phyloP scores from a whole-genome alignment of 2,113 vertebrate species.

The Tragelaphus imberbis region DNA sequence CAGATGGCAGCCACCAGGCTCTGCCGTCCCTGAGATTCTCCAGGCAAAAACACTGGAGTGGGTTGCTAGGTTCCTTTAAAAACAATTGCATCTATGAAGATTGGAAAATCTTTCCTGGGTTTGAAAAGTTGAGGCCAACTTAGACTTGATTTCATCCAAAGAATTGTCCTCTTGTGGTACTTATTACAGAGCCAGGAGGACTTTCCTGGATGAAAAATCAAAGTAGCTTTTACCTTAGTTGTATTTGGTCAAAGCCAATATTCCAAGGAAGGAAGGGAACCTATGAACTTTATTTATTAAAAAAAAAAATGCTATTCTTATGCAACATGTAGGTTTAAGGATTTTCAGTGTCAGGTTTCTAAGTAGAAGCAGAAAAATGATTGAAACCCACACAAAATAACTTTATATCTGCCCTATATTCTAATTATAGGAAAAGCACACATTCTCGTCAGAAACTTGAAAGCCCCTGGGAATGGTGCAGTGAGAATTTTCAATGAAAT shows the following conservation, averaged over 20 bases:
- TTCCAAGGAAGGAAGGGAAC: neutral
- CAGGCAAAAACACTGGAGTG: too few relatives aligned
- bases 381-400: neutral
- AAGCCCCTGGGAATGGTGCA: neutral
- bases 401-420: neutral
- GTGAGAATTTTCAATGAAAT: slow-evolving; percentile 17
- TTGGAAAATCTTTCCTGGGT: neutral
- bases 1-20: too few relatives aligned
- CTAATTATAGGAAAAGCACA: neutral
- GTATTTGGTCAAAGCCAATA: neutral
- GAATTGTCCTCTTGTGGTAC: neutral
- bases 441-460: slow-evolving; percentile 17
- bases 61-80: neutral
- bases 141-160: neutral
- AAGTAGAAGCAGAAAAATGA: neutral
- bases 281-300: neutral
- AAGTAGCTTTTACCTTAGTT: neutral
- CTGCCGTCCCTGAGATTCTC: too few relatives aligned
- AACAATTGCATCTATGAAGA: neutral
- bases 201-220: neutral
- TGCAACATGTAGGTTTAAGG: neutral
- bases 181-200: neutral
- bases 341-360: neutral
- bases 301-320: neutral
- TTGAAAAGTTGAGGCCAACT: neutral